Conservation (phyloP, 1,140 invertebrate genomes). For the Anastrepha ludens region DNA sequence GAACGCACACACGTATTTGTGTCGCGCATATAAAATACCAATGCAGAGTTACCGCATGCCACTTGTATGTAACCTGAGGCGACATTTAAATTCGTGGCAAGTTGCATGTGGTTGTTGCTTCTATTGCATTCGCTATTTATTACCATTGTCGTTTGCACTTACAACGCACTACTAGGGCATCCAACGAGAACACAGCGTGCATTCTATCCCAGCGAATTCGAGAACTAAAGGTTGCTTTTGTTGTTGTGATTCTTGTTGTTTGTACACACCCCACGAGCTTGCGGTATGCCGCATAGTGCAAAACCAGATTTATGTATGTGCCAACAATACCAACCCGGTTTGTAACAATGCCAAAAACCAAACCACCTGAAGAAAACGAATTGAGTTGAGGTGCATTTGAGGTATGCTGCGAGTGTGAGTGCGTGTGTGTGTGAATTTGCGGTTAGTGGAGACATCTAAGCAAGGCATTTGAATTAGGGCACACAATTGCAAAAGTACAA, state of each 20-base stretch:
- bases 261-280: not conserved
- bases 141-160: slow-evolving; percentile 19
- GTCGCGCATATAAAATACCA: not conserved
- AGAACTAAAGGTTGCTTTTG: too few relatives aligned
- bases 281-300: not conserved
- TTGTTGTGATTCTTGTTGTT: not conserved
- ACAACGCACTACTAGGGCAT: not conserved
- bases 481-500: not conserved
- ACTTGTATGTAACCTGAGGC: slow-evolving; percentile 32
- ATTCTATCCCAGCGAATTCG: too few relatives aligned
- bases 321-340: not conserved
- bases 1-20: not conserved
- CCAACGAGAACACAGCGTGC: too few relatives aligned
- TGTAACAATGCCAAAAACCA: not conserved
- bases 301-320: slow-evolving; percentile 17
- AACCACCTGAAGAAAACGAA: not conserved
- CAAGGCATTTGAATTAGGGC: not conserved
- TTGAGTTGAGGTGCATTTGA: slow-evolving; percentile 1
- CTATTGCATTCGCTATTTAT: not conserved
- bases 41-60: slow-evolving; percentile 10
- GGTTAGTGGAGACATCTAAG: not conserved
- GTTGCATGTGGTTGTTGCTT: slow-evolving; percentile 5
- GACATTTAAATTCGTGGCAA: slow-evolving; percentile 31
- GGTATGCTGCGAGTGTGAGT: not conserved
- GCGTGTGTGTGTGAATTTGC: not conserved